These are phyloP conservation scores for Diarsia brunnea DNA, from an alignment of 2,888 invertebrate species.

Conservation along the genomic window DNA sequence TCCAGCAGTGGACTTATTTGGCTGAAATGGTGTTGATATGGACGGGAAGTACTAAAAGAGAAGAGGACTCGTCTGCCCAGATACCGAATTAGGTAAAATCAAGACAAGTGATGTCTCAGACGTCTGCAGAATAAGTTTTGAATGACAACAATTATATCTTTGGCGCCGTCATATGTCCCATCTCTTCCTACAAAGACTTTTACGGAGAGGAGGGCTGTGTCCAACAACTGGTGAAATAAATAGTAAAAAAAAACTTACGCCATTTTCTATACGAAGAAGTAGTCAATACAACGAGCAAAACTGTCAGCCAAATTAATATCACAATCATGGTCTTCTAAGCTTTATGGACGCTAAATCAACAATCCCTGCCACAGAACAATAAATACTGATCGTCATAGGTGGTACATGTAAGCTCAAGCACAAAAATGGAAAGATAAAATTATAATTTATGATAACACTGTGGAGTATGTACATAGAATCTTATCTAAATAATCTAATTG, in stretches of 20 bases:
- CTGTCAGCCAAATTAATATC: slow-evolving; percentile 34
- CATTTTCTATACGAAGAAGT: slow-evolving; percentile 39
- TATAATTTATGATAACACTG: slow-evolving; percentile 46
- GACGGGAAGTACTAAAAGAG: neutral
- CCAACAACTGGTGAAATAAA: neutral
- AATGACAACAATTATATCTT: neutral
- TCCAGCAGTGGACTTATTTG: too few relatives aligned
- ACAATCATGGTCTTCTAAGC: slow-evolving; percentile 28
- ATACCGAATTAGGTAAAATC: neutral
- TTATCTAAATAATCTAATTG: slow-evolving; percentile 47
- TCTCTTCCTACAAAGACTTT: neutral
- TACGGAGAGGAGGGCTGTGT: neutral
- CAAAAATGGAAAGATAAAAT: slow-evolving; percentile 45
- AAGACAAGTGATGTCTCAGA: neutral
- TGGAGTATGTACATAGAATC: slow-evolving; percentile 18
- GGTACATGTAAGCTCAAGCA: slow-evolving; percentile 19
- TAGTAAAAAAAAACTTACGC: slow-evolving; percentile 35
- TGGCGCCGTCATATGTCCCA: neutral
- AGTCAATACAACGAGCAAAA: slow-evolving; percentile 24
- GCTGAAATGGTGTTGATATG: neutral
- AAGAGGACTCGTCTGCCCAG: neutral
- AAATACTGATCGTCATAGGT: slow-evolving; percentile 28
- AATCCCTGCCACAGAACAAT: slow-evolving; percentile 20
- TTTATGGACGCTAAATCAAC: slow-evolving; percentile 8
- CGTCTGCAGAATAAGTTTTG: neutral